phyloP scores from a whole-genome alignment of 2,113 vertebrate species.

The Loxodonta africana region DNA sequence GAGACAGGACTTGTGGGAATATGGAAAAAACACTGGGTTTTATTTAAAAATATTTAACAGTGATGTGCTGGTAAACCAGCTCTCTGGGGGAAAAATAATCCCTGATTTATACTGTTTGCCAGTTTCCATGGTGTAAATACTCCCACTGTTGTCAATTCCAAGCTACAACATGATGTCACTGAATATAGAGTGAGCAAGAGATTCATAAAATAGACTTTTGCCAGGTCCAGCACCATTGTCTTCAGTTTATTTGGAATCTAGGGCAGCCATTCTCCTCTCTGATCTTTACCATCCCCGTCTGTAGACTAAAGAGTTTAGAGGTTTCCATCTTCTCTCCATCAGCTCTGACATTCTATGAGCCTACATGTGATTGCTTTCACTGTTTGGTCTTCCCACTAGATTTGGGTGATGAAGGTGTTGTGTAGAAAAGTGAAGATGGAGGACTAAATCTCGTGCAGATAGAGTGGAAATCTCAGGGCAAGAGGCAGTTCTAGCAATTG shows the following conservation, averaged over 20 bases:
- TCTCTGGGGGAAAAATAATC: neutral
- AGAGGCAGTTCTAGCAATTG: fast-evolving
- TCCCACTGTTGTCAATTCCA: neutral
- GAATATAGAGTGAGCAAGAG: neutral
- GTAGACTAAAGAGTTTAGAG: neutral
- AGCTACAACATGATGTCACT: neutral
- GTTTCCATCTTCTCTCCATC: neutral
- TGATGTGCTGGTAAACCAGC: neutral
- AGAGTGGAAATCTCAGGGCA: neutral
- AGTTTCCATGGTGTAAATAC: neutral
- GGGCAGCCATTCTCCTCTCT: neutral
- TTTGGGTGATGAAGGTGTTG: neutral
- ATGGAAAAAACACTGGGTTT: neutral
- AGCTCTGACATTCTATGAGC: neutral
- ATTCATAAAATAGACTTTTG: neutral
- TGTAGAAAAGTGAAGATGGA: neutral
- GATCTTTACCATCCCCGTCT: neutral
- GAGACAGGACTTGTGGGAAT: neutral
- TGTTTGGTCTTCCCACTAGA: neutral
- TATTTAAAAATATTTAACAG: neutral
- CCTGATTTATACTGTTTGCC: neutral
- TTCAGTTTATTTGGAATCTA: neutral
- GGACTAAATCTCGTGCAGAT: neutral
- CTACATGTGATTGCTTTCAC: neutral
- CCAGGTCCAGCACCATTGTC: neutral